Evolutionary conservation across 2,113 vertebrate genomes (phyloP).

Genomic region (Baryphthengus martii): DNA sequence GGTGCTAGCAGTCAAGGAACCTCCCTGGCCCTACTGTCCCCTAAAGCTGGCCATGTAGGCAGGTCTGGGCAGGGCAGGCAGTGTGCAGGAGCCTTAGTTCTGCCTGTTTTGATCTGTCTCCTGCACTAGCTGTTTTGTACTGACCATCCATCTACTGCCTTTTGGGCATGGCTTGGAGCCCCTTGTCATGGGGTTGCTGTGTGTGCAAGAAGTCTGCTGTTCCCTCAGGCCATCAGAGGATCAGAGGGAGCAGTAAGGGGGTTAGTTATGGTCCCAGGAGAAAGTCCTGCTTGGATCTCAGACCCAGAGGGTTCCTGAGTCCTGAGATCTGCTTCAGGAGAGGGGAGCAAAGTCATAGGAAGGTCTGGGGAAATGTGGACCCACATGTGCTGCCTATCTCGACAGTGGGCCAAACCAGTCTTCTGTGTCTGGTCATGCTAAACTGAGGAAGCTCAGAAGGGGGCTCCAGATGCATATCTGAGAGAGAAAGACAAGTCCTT

Average conservation of each 20-base stretch:
- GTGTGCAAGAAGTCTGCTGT: neutral
- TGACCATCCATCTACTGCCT: fast-evolving
- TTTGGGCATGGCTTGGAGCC: neutral
- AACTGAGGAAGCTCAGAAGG: neutral
- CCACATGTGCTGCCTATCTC: neutral
- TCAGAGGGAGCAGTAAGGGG: neutral
- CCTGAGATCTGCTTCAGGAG: neutral
- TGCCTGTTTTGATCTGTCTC: neutral
- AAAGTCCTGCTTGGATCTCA: neutral
- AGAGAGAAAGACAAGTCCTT: neutral
- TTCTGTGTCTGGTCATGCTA: neutral
- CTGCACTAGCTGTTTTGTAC: neutral
- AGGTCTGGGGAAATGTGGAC: neutral
- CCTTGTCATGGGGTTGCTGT: neutral
- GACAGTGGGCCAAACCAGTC: neutral
- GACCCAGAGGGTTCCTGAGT: neutral
- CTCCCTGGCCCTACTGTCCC: neutral
- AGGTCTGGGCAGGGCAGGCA: neutral
- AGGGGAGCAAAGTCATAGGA: neutral
- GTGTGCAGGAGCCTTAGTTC: neutral
- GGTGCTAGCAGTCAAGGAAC: neutral
- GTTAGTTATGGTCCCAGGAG: neutral
- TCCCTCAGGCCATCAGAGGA: neutral
- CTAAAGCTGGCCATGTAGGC: neutral
- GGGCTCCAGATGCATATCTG: neutral